A percentile compares a stretch with the other conserved stretches of the same genome.
These are phyloP conservation scores for Neostethus bicornis DNA, from an alignment of 2,797 vertebrate species.

Conservation along the genomic window DNA sequence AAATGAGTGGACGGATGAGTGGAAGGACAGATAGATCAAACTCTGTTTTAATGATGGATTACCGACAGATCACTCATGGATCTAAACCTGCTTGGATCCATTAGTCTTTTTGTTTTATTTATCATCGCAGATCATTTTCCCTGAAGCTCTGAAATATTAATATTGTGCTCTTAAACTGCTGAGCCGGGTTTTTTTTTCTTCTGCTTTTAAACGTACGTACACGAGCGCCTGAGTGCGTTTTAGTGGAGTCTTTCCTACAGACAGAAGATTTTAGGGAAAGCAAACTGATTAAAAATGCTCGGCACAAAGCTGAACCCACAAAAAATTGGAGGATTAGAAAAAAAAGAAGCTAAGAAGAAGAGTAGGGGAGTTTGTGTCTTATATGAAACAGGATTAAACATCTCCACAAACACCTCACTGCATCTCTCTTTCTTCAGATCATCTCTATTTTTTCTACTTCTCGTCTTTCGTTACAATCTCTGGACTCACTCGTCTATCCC, in stretches of 20 bases:
- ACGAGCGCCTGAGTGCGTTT: slow-evolving; percentile 2
- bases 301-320: slow-evolving; percentile 22
- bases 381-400: slow-evolving; percentile 9
- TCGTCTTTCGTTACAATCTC: slow-evolving; percentile 28
- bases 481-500: slow-evolving; percentile 29
- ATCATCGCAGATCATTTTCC: slow-evolving; percentile 55
- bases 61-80: slow-evolving; percentile 29
- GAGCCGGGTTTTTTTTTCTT: slow-evolving; percentile 36
- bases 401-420: slow-evolving; percentile 13
- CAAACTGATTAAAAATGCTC: slow-evolving; percentile 12
- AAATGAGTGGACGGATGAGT: too few relatives aligned
- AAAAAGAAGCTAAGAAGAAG: slow-evolving; percentile 17
- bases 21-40: too few relatives aligned
- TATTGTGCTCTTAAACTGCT: slow-evolving; percentile 57
- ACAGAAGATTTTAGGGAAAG: slow-evolving; percentile 4
- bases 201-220: slow-evolving; percentile 46
- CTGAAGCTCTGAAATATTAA: slow-evolving; percentile 76
- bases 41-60: slow-evolving; percentile 14
- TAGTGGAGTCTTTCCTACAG: not conserved
- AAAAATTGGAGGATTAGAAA: slow-evolving; percentile 21
- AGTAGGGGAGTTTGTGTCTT: slow-evolving; percentile 11
- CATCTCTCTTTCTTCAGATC: slow-evolving; percentile 32
- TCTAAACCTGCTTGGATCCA: slow-evolving; percentile 40
- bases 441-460: slow-evolving; percentile 23
- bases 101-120: slow-evolving; percentile 70